These are phyloP conservation scores for Aphidius colemani DNA, from an alignment of 2,888 invertebrate genomes.

Conservation along the genomic window DNA sequence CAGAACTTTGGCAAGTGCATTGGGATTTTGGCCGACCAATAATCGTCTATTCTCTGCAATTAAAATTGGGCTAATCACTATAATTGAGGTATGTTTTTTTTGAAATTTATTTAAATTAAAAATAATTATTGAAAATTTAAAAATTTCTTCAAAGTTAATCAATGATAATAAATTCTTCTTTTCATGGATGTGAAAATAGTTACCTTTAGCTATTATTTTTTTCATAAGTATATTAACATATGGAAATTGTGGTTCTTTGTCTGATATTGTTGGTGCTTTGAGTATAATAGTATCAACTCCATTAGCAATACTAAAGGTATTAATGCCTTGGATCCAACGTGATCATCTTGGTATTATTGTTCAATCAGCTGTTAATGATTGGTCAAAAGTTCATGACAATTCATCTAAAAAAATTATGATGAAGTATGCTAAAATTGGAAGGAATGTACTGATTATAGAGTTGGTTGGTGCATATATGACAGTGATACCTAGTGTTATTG, in stretches of 20 bases:
- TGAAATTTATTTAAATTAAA: too few relatives aligned
- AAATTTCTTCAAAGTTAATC: background rate
- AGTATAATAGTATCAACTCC: constrained; percentile 17
- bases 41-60: too few relatives aligned
- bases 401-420: constrained; percentile 7
- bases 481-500: background rate
- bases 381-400: background rate
- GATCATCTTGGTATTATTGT: constrained; percentile 3
- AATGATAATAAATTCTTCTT: too few relatives aligned
- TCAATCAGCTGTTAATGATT: constrained; percentile 7
- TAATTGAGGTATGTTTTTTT: too few relatives aligned
- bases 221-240: too few relatives aligned
- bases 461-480: background rate
- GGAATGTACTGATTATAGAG: constrained; percentile 6
- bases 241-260: constrained; percentile 18
- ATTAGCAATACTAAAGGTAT: background rate
- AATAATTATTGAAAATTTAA: background rate
- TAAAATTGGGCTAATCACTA: too few relatives aligned
- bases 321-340: constrained; percentile 5
- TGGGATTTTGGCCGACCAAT: constrained; percentile 28
- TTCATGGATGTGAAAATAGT: too few relatives aligned
- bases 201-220: too few relatives aligned
- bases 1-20: constrained; percentile 15
- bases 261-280: constrained; percentile 21
- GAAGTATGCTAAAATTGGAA: constrained; percentile 9